Percentiles rank a stretch among this genome's conserved stretches.
phyloP scores from a whole-genome alignment of 2,797 vertebrate species.

The Hippocampus kuda region DNA sequence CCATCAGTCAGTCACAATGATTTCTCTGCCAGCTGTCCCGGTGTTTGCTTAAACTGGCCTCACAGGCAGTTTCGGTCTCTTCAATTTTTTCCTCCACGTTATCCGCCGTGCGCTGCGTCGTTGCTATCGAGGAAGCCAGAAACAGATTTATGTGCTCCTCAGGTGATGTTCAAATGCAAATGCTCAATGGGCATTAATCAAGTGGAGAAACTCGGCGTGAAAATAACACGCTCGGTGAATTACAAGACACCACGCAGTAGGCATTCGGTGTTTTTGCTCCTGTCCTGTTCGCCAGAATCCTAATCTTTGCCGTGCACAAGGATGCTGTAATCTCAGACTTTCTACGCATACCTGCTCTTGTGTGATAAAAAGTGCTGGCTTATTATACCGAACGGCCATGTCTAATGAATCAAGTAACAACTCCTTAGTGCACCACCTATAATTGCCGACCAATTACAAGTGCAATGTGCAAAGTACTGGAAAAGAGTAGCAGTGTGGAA shows the following conservation, averaged over 20 bases:
- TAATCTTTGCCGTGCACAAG: slow-evolving; percentile 40
- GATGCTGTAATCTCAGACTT: slow-evolving; percentile 29
- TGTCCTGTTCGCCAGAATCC: background rate
- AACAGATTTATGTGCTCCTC: slow-evolving; percentile 45
- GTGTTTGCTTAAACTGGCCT: slow-evolving; percentile 60
- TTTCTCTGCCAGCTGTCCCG: slow-evolving; percentile 61
- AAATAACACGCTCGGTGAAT: slow-evolving; percentile 12
- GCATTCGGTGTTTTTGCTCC: slow-evolving; percentile 9
- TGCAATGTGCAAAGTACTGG: slow-evolving; percentile 27
- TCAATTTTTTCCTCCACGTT: slow-evolving; percentile 46
- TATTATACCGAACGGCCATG: slow-evolving; percentile 30
- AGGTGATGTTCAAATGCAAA: slow-evolving; percentile 43
- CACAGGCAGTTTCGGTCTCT: slow-evolving; percentile 55
- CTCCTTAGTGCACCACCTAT: slow-evolving; percentile 23
- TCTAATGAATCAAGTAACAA: slow-evolving; percentile 36
- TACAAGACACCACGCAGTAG: background rate
- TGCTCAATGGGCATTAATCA: slow-evolving; percentile 32
- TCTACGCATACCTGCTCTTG: slow-evolving; percentile 24
- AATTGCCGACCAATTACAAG: slow-evolving; percentile 35
- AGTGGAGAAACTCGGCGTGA: slow-evolving; percentile 30
- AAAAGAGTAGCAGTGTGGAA: slow-evolving; percentile 25
- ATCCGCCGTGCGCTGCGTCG: slow-evolving; percentile 49
- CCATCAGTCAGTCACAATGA: slow-evolving; percentile 66
- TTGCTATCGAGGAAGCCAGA: slow-evolving; percentile 41
- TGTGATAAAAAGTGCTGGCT: slow-evolving; percentile 32